Evolutionary conservation across 2,888 invertebrate genomes (phyloP), one percentile per base, ranked within the genome.

Genomic region (Cerceris ruficornis): DNA sequence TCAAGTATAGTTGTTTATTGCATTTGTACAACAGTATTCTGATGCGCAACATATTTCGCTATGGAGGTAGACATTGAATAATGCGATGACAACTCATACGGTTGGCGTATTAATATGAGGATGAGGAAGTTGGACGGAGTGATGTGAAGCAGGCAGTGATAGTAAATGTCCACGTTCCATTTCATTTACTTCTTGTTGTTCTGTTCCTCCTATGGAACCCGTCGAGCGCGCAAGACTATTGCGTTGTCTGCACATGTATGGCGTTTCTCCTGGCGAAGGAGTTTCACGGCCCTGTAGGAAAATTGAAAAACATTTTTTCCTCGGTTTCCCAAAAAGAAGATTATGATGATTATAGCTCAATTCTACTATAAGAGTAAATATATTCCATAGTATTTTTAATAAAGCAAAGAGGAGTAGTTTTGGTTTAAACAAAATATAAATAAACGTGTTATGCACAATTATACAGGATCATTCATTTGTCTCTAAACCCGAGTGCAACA

Each of bases 241-340:
- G 75, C 97, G 94, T 90, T 97, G 97, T 71, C 97, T 94, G 91
- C 97, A 97, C 91, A 96, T 93, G 91, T 96, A 97, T 50, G 97
- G 97, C 17, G 97, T 96, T 86, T 95, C 95, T 66, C 95, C 95
- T 11, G 97, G 97, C 7, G 97, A 96, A 14, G 96, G 96, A 69
- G 96, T 94, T 77, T 94, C 94, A 82, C 94, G 93, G 81, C 94
- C 94, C 94, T 94, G 85, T 58, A 84, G 82, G 83, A 69, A 50
- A 54, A 59, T 41, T 39, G 17, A 46, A n/a, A 46, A 49, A 42
- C n/a, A 41, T 2, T 8, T 57, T 15, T 28, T 54, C 14, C 7
- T 8, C 8, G 8, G 4, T 28, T 28, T 28, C 4, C 4, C 2
- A 28, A 28, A 28, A 28, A 28, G 28, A 28, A 28, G 4, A 28